Conservation (phyloP, 2,888 invertebrate species). For the Eupithecia subfuscata region DNA sequence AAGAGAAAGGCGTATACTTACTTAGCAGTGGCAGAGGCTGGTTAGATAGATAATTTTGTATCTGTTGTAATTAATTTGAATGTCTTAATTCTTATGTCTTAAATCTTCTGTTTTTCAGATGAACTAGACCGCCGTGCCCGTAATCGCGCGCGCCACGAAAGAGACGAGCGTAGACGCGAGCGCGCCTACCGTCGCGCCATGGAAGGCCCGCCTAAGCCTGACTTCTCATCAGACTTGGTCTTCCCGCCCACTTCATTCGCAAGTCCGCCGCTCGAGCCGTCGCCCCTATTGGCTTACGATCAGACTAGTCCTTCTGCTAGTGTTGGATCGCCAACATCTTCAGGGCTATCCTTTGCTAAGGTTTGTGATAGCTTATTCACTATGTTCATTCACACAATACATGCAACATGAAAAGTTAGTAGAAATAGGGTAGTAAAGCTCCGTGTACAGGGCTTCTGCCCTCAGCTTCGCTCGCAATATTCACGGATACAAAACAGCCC, state of each 20-base stretch:
- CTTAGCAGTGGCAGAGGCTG: neutral
- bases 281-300: conserved; percentile 44
- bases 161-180: conserved; percentile 92
- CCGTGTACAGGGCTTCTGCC: neutral
- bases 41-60: neutral
- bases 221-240: conserved; percentile 82
- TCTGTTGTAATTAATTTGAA: neutral
- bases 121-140: conserved; percentile 89
- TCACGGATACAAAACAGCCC: neutral
- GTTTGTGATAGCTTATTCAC: conserved; percentile 48
- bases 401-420: neutral
- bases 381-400: neutral
- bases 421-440: neutral
- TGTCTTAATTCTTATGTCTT: neutral
- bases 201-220: conserved; percentile 87
- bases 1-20: neutral
- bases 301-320: conserved; percentile 50
- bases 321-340: conserved; percentile 55
- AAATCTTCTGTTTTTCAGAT: conserved; percentile 72
- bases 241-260: conserved; percentile 69
- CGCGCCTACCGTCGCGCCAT: conserved; percentile 88
- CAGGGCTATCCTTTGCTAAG: conserved; percentile 79
- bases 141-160: conserved; percentile 87
- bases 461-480: neutral
- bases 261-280: conserved; percentile 51